A percentile compares a stretch with the other conserved stretches of the same genome.
Evolutionary conservation across 1,140 invertebrate genomes (phyloP).

Genomic region (Meloidogyne floridensis): DNA sequence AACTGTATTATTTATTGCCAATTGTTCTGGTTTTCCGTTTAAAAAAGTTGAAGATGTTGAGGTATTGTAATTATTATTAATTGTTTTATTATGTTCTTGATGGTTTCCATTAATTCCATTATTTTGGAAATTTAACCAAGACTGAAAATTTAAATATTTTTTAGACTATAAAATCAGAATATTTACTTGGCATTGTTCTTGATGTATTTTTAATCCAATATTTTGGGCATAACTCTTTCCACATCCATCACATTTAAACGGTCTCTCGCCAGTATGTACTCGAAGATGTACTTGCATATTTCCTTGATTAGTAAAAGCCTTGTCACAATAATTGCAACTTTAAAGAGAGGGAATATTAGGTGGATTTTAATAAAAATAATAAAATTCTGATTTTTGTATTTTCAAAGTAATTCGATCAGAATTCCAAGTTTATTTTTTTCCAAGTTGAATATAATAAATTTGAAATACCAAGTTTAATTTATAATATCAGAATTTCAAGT

Average conservation of each 20-base stretch:
- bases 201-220: slow-evolving; percentile 63
- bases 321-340: slow-evolving; percentile 69
- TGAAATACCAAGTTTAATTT: too few species aligned
- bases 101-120: neutral
- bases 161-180: too few species aligned
- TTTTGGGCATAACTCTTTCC: slow-evolving; percentile 63
- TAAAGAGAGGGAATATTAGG: slow-evolving; percentile 18
- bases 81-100: neutral
- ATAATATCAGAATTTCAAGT: too few species aligned
- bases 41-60: neutral
- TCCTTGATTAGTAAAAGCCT: slow-evolving; percentile 71
- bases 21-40: neutral
- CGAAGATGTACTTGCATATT: slow-evolving; percentile 74
- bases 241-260: slow-evolving; percentile 67
- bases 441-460: too few species aligned
- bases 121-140: neutral
- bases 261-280: slow-evolving; percentile 82
- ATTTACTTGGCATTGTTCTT: slow-evolving; percentile 58
- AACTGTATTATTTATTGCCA: neutral
- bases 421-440: too few species aligned
- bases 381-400: too few species aligned
- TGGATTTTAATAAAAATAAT: neutral
- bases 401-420: too few species aligned
- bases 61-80: neutral
- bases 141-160: neutral